Conservation (phyloP, 2,113 vertebrate species). For the Asarcornis scutulata region DNA sequence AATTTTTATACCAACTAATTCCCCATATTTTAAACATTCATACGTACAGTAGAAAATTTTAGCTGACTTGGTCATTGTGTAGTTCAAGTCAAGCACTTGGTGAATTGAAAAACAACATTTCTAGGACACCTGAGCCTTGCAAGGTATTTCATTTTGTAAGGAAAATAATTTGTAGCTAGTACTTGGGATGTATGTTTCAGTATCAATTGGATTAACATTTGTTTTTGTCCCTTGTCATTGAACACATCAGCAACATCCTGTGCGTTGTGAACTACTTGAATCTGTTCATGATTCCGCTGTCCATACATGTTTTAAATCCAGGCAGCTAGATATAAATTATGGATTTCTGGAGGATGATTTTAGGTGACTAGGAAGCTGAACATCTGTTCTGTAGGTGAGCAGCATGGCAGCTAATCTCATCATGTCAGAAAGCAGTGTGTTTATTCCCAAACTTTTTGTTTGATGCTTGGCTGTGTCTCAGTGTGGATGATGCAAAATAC, state of each 20-base stretch:
- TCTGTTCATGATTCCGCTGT: not conserved
- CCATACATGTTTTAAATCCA: not conserved
- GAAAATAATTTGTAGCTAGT: not conserved
- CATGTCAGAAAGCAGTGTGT: slow-evolving; percentile 28
- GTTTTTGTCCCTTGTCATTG: not conserved
- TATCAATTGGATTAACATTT: not conserved
- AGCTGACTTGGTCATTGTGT: not conserved
- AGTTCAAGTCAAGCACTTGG: not conserved
- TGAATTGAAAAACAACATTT: not conserved
- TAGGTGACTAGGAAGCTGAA: slow-evolving; percentile 60
- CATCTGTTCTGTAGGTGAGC: slow-evolving; percentile 74
- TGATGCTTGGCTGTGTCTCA: slow-evolving; percentile 30
- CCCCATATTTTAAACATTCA: not conserved
- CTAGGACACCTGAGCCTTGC: not conserved
- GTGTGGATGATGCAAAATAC: slow-evolving; percentile 32
- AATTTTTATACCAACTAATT: not conserved
- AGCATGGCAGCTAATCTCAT: slow-evolving; percentile 57
- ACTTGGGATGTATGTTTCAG: not conserved
- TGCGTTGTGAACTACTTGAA: not conserved
- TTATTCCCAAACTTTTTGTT: slow-evolving; percentile 43
- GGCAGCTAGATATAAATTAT: not conserved
- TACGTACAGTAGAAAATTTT: not conserved
- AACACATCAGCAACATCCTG: not conserved
- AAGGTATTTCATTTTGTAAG: not conserved
- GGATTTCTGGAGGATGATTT: slow-evolving; percentile 27